Conservation (phyloP, 2,797 vertebrate species). For the Prionace glauca region DNA sequence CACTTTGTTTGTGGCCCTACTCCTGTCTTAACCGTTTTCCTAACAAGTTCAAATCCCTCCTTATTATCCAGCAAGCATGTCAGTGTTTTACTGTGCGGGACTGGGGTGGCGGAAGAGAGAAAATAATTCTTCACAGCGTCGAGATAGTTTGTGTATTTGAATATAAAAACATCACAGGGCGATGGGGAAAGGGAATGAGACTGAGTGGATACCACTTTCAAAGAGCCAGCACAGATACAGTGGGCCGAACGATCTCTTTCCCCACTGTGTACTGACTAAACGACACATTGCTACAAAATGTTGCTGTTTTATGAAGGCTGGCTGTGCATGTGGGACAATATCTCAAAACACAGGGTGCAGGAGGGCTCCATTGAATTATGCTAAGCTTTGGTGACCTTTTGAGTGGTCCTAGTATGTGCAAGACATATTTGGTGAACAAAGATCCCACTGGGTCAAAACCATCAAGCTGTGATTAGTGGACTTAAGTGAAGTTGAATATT, state of each 20-base stretch:
- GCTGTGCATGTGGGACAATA: neutral
- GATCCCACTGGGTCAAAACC: neutral
- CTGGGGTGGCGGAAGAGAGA: neutral
- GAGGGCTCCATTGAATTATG: neutral
- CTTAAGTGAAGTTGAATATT: neutral
- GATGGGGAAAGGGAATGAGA: neutral
- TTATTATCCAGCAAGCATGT: neutral
- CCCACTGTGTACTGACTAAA: neutral
- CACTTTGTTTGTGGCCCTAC: neutral
- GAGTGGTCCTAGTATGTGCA: neutral
- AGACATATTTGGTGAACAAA: neutral
- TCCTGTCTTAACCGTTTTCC: neutral
- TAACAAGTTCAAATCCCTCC: neutral
- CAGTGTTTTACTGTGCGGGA: neutral
- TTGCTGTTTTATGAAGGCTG: neutral
- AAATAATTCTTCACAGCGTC: neutral
- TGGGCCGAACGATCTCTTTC: too few species aligned
- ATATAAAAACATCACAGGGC: neutral
- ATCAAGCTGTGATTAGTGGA: neutral
- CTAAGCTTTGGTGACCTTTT: neutral
- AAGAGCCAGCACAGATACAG: neutral
- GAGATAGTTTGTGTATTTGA: neutral
- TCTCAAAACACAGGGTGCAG: neutral
- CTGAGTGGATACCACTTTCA: neutral
- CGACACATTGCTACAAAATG: neutral